Evolutionary conservation across 1,140 invertebrate species (phyloP).

Genomic region (Reticulitermes speratus): DNA sequence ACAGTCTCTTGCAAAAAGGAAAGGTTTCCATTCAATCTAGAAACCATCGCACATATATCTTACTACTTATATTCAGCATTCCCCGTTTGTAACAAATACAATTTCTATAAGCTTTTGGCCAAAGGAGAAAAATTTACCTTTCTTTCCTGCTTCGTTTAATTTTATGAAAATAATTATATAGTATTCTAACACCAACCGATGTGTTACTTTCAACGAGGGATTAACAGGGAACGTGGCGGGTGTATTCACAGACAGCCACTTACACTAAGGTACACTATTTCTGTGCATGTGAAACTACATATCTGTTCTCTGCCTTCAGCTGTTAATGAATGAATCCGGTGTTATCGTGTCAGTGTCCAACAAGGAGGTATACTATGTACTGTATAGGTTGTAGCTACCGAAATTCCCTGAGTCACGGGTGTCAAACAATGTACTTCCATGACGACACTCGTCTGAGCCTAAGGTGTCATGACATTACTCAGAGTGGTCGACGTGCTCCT

Average conservation of each 20-base stretch:
- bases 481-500: too few relatives aligned
- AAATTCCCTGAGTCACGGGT: neutral
- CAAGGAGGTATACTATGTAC: neutral
- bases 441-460: neutral
- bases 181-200: neutral
- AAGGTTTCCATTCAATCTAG: too few relatives aligned
- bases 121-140: neutral
- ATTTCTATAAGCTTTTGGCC: neutral
- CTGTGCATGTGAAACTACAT: neutral
- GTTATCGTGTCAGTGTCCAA: neutral
- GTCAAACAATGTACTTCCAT: neutral
- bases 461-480: too few relatives aligned
- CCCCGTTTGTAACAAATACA: neutral
- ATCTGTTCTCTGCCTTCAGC: neutral
- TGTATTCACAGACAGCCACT: neutral
- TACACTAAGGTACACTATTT: neutral
- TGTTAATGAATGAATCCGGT: neutral
- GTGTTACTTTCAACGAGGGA: neutral
- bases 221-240: neutral
- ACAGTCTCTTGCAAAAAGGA: too few relatives aligned
- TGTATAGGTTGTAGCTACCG: neutral
- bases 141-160: neutral
- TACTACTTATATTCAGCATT: too few relatives aligned
- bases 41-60: too few relatives aligned
- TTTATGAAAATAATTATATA: neutral